Conservation (phyloP, 2,888 invertebrate genomes). For the Tineola bisselliella region DNA sequence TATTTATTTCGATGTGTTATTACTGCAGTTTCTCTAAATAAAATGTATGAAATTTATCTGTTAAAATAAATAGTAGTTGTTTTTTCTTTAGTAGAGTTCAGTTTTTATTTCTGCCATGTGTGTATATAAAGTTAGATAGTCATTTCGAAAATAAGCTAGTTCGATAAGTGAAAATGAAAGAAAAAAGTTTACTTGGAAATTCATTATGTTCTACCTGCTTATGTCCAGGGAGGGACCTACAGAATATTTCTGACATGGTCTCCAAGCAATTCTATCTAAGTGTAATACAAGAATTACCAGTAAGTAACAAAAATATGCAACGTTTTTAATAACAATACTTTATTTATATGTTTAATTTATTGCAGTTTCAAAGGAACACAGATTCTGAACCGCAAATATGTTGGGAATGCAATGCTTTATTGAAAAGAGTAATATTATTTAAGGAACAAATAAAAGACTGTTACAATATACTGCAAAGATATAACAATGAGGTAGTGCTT, state of each 20-base stretch:
- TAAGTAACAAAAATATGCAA: conserved; percentile 25
- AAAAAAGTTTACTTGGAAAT: conserved; percentile 6
- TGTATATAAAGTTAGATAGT: too few species aligned
- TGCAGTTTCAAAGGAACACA: neutral
- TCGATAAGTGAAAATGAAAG: conserved; percentile 3
- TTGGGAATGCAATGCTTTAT: conserved; percentile 40
- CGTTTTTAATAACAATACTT: too few species aligned
- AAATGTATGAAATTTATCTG: neutral
- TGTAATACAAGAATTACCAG: conserved; percentile 42
- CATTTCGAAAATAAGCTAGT: too few species aligned
- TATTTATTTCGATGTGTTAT: neutral
- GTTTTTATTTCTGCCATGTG: too few species aligned
- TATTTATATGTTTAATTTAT: neutral
- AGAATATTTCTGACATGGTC: conserved; percentile 32
- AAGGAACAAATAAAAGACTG: conserved; percentile 46
- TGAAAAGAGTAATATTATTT: conserved; percentile 34
- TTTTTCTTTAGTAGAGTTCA: neutral
- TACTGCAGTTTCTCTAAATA: neutral
- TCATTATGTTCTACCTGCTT: conserved; percentile 46
- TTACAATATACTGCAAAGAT: conserved; percentile 41
- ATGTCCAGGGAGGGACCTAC: conserved; percentile 36
- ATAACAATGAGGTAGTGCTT: conserved; percentile 37
- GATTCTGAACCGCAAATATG: conserved; percentile 25
- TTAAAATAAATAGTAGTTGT: too few species aligned
- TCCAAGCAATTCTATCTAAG: conserved; percentile 37